Evolutionary conservation across 2,888 invertebrate species (phyloP), one percentile per base, ranked within the genome.

Genomic region (Aspidiotus rigidus): DNA sequence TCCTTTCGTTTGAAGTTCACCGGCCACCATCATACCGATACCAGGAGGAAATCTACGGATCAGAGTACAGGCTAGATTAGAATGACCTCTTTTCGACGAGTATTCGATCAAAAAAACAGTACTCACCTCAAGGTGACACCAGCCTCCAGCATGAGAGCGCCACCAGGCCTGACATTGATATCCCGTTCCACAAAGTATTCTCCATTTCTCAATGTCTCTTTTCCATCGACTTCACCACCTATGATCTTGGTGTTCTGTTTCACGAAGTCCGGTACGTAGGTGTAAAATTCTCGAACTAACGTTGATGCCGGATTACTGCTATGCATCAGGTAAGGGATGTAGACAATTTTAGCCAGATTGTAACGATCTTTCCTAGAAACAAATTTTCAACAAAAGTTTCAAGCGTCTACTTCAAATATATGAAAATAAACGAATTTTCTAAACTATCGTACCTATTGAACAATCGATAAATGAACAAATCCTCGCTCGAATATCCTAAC

Each of bases 11-110:
- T 90, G 90, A 59, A 97, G 79, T 77, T 88, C 87, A 0, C 97
- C 97, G 56, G 95, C 95, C 3, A 98, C 88, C 88, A 99, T 92
- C 83, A 99, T 93, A 9, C 97, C 96, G 69, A 98, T 88, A 39
- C 93, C 86, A 1, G 95, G 90, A 69, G 93, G 90, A 78, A 99
- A 99, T 74, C 85, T 85, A 71, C n/a, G 64, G 62, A 44, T 10
- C 62, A 11, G 64, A 49, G 3, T 2, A 10, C 1, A 7, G 17
- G 44, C 16, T 17, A 28, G 7, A 15, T 13, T 17, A 28, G 7
- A 15, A 17, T 42, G 3, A 10, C 1, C 39, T 16, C 10, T 2
- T 54, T 63, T 2, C 5, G 28, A 28, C 28, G 28, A 28, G 28
- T 1, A 28, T 28, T 3, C 28, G 28, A 28, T 28, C 5, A 11